A percentile compares a stretch with the other conserved stretches of the same genome.
Conservation (phyloP, 2,113 vertebrate genomes). For the Burhinus bistriatus region DNA sequence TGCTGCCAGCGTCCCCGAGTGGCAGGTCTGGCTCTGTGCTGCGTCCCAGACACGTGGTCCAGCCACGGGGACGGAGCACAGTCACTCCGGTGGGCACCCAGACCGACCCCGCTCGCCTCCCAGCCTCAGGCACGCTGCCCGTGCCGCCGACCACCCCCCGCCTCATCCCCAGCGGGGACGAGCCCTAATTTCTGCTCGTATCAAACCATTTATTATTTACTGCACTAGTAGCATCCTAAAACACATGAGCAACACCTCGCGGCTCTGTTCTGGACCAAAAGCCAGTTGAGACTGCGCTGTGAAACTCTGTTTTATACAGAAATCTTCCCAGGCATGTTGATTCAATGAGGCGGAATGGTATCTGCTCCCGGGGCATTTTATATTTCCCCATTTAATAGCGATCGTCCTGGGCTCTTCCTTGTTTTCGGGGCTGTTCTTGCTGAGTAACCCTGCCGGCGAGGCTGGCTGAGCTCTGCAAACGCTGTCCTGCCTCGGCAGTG, state of each 20-base stretch:
- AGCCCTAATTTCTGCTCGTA: background rate
- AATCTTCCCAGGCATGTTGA: accelerated
- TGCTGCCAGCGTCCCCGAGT: background rate
- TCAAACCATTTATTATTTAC: background rate
- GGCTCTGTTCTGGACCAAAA: accelerated
- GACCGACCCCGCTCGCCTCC: background rate
- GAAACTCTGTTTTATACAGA: accelerated
- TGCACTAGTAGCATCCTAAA: background rate
- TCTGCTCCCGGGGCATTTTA: background rate
- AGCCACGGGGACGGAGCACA: accelerated
- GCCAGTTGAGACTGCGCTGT: accelerated
- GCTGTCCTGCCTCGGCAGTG: background rate
- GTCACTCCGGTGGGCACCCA: background rate
- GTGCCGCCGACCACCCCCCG: background rate
- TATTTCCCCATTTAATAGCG: background rate
- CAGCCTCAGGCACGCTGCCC: no score
- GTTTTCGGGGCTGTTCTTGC: background rate
- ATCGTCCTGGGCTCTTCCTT: background rate
- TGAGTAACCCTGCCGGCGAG: background rate
- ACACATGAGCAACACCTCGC: accelerated
- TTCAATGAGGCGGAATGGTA: accelerated
- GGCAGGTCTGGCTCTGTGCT: background rate
- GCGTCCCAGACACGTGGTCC: accelerated
- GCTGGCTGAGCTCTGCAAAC: background rate
- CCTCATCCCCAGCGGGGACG: accelerated